Evolutionary conservation across 2,888 invertebrate species (phyloP), one percentile per base, ranked within the genome.

Genomic region (Drosophila lacicola): DNA sequence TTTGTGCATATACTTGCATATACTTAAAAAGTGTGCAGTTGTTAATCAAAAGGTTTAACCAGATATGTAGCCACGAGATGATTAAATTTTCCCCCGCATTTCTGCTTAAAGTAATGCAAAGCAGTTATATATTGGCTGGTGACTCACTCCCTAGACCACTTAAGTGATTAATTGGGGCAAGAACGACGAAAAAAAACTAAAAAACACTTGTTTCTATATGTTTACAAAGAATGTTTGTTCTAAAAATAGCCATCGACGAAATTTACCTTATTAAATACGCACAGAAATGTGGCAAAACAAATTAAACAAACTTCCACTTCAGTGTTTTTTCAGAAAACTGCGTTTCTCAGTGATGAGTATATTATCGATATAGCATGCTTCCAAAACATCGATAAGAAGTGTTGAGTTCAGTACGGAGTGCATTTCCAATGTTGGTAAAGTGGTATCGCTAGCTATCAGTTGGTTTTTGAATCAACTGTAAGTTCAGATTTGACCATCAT

Each of bases 281-380:
- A 62, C 55, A 54, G 9, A 17, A 39, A 14, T 34, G 25, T 42
- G 21, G 17, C 34, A 66, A 74, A 78, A 74, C 74, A 74, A 78
- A 33, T 58, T 29, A 44, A 33, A 39, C 17, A 37, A 19, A 49
- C 37, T 39, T 45, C 25, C 29, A 14, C 14, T 33, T 8, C 29
- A 56, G 44, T 41, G 63, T 60, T 39, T 53, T 37, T 77, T 78
- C 77, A 70, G 57, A 70, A 77, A 77, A 70, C 58, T 74, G 49
- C 62, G 29, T 56, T 62, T 60, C 21, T 65, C 47, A 54, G 68
- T 50, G 75, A 63, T 71, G 68, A 14, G 14, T 10, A 9, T 25
- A 47, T 42, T 10, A 47, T 29, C 53, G 45, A 53, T 36, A 65
- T n/a, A 53, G 17, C 3, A 14, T 2, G 3, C 2, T 21, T 17